These are phyloP conservation scores for Archilochus colubris DNA, from an alignment of 2,113 vertebrate genomes.

Conservation along the genomic window DNA sequence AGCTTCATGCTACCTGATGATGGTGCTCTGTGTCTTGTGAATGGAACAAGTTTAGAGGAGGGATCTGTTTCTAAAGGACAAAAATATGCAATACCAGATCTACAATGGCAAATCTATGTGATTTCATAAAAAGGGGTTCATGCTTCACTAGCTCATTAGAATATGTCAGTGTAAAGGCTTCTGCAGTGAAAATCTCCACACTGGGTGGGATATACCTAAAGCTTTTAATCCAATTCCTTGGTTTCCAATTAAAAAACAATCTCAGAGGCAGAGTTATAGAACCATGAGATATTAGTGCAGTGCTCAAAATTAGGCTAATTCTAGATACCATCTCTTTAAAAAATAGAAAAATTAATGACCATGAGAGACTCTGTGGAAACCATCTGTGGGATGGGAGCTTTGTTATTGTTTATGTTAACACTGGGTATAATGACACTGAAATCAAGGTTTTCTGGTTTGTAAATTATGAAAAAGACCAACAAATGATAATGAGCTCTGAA, in stretches of 20 bases:
- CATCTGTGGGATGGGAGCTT: not conserved
- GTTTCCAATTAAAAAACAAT: constrained; percentile 60
- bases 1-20: not conserved
- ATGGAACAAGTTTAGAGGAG: not conserved
- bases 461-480: constrained; percentile 5
- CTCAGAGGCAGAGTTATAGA: not conserved
- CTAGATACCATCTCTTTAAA: not conserved
- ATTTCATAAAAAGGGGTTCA: not conserved
- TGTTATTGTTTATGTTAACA: constrained; percentile 23
- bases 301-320: constrained; percentile 24
- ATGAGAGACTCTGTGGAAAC: not conserved
- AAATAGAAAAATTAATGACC: not conserved
- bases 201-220: not conserved
- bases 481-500: constrained; percentile 14
- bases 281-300: not conserved
- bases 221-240: constrained; percentile 53
- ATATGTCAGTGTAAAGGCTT: constrained; percentile 8
- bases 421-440: not conserved
- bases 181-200: not conserved
- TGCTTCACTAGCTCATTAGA: constrained; percentile 7
- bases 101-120: not conserved
- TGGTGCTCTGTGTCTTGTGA: not conserved
- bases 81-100: not conserved
- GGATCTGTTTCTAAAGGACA: not conserved
- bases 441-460: constrained; percentile 21